These are phyloP conservation scores for Cirrhinus mrigala DNA, from an alignment of 2,797 vertebrate species.

Conservation along the genomic window DNA sequence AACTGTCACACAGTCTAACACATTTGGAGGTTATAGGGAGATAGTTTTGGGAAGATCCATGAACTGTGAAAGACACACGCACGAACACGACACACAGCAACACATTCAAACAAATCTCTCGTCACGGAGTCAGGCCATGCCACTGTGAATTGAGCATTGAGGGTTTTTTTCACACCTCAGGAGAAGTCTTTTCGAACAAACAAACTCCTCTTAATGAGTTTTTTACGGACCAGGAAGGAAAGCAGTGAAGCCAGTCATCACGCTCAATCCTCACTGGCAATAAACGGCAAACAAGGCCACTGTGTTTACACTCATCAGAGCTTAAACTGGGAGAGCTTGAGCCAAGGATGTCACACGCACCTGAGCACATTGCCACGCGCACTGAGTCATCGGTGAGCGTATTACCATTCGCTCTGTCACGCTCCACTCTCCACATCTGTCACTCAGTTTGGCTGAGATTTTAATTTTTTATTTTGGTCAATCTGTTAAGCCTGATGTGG, in stretches of 20 bases:
- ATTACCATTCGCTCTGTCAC: constrained; percentile 73
- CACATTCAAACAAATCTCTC: constrained; percentile 58
- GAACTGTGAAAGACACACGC: constrained; percentile 46
- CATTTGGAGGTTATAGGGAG: constrained; percentile 67
- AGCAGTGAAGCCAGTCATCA: constrained; percentile 44
- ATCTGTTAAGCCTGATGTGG: constrained; percentile 83
- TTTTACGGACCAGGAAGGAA: constrained; percentile 50
- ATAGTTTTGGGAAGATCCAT: constrained; percentile 47
- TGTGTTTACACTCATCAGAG: constrained; percentile 59
- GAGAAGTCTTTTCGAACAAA: constrained; percentile 56
- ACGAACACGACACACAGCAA: constrained; percentile 21
- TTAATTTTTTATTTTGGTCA: constrained; percentile 84
- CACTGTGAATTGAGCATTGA: constrained; percentile 53
- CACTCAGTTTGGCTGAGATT: constrained; percentile 74
- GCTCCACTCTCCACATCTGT: constrained; percentile 78
- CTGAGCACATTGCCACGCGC: constrained; percentile 62
- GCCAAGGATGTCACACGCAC: constrained; percentile 58
- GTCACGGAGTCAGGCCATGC: constrained; percentile 57
- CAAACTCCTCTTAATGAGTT: constrained; percentile 63
- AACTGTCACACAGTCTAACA: constrained; percentile 77
- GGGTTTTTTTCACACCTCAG: constrained; percentile 48
- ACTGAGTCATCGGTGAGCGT: constrained; percentile 63
- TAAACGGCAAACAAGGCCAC: constrained; percentile 58
- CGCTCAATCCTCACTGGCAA: constrained; percentile 33
- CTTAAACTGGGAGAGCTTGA: constrained; percentile 47